These are phyloP conservation scores for Tylochromis polylepis DNA, from an alignment of 2,113 vertebrate species.

Conservation along the genomic window DNA sequence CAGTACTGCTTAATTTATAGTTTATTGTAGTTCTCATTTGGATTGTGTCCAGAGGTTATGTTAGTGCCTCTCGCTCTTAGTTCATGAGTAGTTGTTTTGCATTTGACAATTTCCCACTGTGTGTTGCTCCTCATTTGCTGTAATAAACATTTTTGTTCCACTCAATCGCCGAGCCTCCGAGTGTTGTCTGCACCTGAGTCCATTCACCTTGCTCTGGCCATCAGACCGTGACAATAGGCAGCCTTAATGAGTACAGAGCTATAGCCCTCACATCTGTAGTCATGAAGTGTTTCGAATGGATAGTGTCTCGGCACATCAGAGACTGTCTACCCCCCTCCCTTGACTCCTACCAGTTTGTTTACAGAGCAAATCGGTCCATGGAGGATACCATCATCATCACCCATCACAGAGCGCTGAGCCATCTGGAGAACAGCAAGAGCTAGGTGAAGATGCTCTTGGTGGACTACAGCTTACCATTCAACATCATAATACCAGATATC, in stretches of 20 bases:
- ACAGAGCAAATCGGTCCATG: fast-evolving
- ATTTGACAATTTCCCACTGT: no score
- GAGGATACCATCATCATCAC: not conserved
- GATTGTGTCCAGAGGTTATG: no score
- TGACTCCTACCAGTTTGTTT: not conserved
- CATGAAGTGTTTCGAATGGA: not conserved
- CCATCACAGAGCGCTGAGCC: not conserved
- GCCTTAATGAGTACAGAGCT: not conserved
- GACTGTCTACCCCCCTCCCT: not conserved
- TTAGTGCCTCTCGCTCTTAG: no score
- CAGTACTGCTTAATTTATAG: no score
- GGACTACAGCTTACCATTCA: not conserved
- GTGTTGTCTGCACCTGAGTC: no score
- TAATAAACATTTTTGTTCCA: no score
- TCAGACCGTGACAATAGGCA: no score
- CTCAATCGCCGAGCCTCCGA: no score
- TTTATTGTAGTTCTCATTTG: no score
- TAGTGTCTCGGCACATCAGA: not conserved
- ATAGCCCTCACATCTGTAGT: not conserved
- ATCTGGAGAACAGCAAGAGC: not conserved
- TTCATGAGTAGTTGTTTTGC: no score
- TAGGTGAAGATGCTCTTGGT: not conserved
- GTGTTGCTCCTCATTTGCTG: no score
- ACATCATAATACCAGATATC: not conserved
- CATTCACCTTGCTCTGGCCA: no score